Percentiles rank a stretch among this genome's conserved stretches.
These are phyloP conservation scores for Peromyscus polionotus DNA, from an alignment of 2,113 vertebrate species.

Conservation along the genomic window DNA sequence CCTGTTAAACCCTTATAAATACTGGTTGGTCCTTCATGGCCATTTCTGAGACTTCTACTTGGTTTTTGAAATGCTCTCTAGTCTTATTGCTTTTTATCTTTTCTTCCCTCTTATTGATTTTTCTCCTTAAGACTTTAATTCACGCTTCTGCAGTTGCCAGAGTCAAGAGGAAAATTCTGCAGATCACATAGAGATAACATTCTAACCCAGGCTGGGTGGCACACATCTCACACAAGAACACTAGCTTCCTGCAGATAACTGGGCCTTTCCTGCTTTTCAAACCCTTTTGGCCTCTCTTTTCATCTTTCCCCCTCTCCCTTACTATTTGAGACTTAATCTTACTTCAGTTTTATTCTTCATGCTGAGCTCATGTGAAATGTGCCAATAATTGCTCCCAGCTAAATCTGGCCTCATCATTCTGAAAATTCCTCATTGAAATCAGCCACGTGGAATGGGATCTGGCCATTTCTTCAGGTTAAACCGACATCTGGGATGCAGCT, in stretches of 20 bases:
- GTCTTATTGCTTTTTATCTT: constrained; percentile 80
- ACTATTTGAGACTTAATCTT: constrained; percentile 89
- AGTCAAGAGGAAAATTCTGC: constrained; percentile 87
- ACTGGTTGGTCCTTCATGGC: constrained; percentile 66
- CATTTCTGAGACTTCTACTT: constrained; percentile 79
- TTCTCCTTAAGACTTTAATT: constrained; percentile 89
- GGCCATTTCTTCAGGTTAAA: constrained; percentile 75
- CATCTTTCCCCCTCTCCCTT: constrained; percentile 75
- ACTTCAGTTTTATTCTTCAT: constrained; percentile 86
- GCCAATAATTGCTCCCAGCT: constrained; percentile 89
- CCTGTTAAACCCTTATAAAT: constrained; percentile 78
- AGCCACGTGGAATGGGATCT: constrained; percentile 82
- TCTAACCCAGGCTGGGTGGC: constrained; percentile 86
- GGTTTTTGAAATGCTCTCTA: constrained; percentile 81
- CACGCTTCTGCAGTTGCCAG: constrained; percentile 85
- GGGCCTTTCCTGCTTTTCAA: constrained; percentile 85
- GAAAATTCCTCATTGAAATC: constrained; percentile 85
- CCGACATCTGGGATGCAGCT: constrained; percentile 79
- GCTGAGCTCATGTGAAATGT: constrained; percentile 89
- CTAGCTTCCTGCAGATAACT: constrained; percentile 87
- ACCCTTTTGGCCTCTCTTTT: constrained; percentile 83
- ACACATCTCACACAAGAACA: constrained; percentile 84
- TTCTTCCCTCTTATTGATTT: constrained; percentile 86
- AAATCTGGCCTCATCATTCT: constrained; percentile 86
- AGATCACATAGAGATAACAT: constrained; percentile 87